Evolutionary conservation across 2,888 invertebrate genomes (phyloP), one percentile per base, ranked within the genome.

Genomic region (Frankliniella fusca): DNA sequence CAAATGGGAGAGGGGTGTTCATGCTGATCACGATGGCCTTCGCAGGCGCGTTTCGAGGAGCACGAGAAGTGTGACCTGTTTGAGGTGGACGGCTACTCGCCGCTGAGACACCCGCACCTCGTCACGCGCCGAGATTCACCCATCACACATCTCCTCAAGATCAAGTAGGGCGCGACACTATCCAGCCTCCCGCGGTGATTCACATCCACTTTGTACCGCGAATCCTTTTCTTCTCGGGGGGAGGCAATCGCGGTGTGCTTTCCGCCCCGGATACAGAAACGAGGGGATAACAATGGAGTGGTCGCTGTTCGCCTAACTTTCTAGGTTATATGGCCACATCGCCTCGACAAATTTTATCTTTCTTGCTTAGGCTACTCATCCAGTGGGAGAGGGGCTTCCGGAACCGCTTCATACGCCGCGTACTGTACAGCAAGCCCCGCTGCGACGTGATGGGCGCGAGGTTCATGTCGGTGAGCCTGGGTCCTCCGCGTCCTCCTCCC

Each of bases 341-440:
- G 18, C 15, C 54, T 54, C 8, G 54, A 15, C 15, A 54, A 2
- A 18, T 18, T 61, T 23, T 2, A 8, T 11, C 23, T 23, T 70
- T 8, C 23, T 0, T 7, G 0, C 23, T 20, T 23, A 70, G 70
- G 70, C 70, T 70, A 23, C 23, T 70, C 5, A 9, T 70, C 1
- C 70, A 70, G 70, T 70, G 70, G 70, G 70, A 70, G 70, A n/a
- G 70, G 5, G 70, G 70, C 70, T 23, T 70, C 23, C 70, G 70
- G 23, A 11, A n/a, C 9, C 70, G 70, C 23, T 70, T 70, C 70
- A 70, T 70, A 23, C 70, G 0, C 23, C 70, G 70, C 23, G 0
- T 9, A 9, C 23, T 70, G 2, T 23, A 70, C 70, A 23, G 9
- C 70, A 70, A 70, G 70, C 70, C 70, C 23, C 70, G 70, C n/a